Conservation (phyloP, 1,140 invertebrate genomes). For the Ceratosolen fusciceps region DNA sequence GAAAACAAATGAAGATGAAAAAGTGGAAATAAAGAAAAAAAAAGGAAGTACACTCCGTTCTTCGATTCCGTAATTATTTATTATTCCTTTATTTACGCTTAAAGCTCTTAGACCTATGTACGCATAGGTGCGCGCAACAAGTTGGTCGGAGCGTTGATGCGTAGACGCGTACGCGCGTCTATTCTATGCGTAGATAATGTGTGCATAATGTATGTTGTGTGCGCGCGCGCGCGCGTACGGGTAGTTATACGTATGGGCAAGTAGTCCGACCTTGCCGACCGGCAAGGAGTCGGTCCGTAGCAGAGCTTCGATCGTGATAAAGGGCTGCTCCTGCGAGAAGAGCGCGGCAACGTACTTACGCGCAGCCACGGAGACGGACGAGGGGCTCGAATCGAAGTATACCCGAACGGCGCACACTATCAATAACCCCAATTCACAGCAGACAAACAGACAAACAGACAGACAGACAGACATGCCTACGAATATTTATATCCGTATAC, state of each 20-base stretch:
- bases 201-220: no score
- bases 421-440: no score
- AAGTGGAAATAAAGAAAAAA: conserved; percentile 33
- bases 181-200: no score
- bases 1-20: conserved; percentile 19
- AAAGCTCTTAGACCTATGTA: neutral
- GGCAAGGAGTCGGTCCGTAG: neutral
- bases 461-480: no score
- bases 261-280: no score
- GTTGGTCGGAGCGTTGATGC: conserved; percentile 3
- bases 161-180: neutral
- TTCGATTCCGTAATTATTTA: conserved; percentile 40
- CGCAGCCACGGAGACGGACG: neutral
- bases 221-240: neutral
- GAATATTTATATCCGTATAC: no score
- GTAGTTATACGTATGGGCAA: conserved; percentile 19
- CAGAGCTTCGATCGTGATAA: conserved; percentile 6
- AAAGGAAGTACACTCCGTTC: conserved; percentile 43
- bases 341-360: neutral
- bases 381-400: no score
- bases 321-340: neutral
- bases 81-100: conserved; percentile 40
- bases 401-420: no score
- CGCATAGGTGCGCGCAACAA: conserved; percentile 11
- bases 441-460: no score